Evolutionary conservation across 2,888 invertebrate species (phyloP), one percentile per base, ranked within the genome.

Genomic region (Drosophila prolongata): DNA sequence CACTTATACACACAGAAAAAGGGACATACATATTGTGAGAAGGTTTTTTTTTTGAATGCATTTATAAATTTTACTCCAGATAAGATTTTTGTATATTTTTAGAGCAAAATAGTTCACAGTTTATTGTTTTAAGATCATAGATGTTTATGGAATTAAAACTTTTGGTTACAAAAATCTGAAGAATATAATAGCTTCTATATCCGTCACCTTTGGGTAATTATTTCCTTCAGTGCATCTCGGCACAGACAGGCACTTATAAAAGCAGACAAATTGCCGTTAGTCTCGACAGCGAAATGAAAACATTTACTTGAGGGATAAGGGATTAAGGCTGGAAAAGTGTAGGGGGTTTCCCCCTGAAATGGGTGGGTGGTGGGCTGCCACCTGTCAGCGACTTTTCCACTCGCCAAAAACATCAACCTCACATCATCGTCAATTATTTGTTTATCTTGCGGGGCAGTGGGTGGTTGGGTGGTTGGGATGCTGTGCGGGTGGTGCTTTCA

Each of bases 351-450:
- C 42, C 42, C 9, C 9, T 6, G 1, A 47, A 34, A 34, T 19
- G 38, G 11, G 37, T 27, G 54, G 38, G 61, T 43, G 37, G 70
- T 74, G 58, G 77, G 62, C 58, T 42, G 80, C 84, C 87, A 83
- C 83, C 87, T 87, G 83, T 83, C 83, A 84, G 78, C 46, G 49
- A 40, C 61, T 67, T 34, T 43, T 50, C 16, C 53, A 30, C 54
- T 35, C 4, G 34, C 30, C 14, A 56, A 35, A 44, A 44, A 13
- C 34, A 55, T 11, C 40, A 13, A 2, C 24, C 13, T 40, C 53
- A 46, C 62, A 70, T 77, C 62, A 74, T 66, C 73, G 73, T 69
- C 80, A 79, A 76, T 83, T 83, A 83, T 87, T 84, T 84, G 83
- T 69, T 71, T 66, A 59, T 69, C 77, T 84, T 71, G 50, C 44